Evolutionary conservation across 1,140 invertebrate genomes (phyloP).

Genomic region (Dinothrombium tinctorium): DNA sequence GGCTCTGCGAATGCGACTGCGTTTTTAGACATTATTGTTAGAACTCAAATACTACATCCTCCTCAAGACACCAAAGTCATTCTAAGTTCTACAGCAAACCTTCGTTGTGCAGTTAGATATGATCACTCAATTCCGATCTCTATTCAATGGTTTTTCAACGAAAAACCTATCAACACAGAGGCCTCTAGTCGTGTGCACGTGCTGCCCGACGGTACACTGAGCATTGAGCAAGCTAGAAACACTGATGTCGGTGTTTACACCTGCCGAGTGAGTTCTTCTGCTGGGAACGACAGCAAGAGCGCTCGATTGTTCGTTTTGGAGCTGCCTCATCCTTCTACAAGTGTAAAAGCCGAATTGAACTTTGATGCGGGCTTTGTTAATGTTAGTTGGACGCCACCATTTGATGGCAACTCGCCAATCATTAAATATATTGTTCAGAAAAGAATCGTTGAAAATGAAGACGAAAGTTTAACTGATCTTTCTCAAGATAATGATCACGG

Average conservation of each 20-base stretch:
- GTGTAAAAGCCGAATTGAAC: conserved; percentile 44
- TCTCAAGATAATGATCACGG: conserved; percentile 22
- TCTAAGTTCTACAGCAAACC: conserved; percentile 59
- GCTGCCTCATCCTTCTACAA: conserved; percentile 68
- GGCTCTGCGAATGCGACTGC: conserved; percentile 10
- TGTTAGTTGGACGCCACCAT: conserved; percentile 76
- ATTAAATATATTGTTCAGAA: conserved; percentile 78
- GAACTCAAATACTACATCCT: conserved; percentile 63
- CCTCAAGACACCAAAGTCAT: conserved; percentile 68
- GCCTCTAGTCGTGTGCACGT: conserved; percentile 17
- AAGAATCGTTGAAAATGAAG: conserved; percentile 23
- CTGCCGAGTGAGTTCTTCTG: conserved; percentile 48
- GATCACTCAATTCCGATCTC: conserved; percentile 70
- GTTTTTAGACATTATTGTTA: conserved; percentile 30
- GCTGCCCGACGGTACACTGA: conserved; percentile 23
- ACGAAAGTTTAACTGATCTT: not conserved
- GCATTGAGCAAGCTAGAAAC: conserved; percentile 24
- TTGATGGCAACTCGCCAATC: conserved; percentile 88
- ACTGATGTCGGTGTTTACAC: conserved; percentile 26
- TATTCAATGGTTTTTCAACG: conserved; percentile 63
- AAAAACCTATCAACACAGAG: conserved; percentile 3
- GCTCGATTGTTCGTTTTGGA: conserved; percentile 71
- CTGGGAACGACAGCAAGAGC: conserved; percentile 67
- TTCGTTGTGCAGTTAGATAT: conserved; percentile 79
- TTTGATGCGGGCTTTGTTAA: conserved; percentile 36